Evolutionary conservation across 2,797 vertebrate genomes (phyloP).

Genomic region (Petrocephalus schoutedeni): DNA sequence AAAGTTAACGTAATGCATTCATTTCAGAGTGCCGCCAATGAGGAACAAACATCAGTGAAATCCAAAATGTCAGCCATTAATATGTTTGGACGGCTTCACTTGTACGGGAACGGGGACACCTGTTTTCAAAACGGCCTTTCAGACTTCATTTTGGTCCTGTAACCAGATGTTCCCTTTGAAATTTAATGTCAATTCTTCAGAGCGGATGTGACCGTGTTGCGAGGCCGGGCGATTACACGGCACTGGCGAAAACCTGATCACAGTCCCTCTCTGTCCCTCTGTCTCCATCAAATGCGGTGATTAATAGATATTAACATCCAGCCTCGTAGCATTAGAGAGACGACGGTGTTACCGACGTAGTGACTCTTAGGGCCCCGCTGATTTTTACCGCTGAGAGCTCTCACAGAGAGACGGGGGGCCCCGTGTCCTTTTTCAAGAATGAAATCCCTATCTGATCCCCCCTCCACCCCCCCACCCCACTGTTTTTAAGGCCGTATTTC

Average conservation of each 20-base stretch:
- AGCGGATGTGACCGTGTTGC: neutral
- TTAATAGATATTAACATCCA: neutral
- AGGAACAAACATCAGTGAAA: neutral
- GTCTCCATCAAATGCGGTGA: neutral
- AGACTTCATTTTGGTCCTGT: neutral
- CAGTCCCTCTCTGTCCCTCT: neutral
- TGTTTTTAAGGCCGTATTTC: constrained; percentile 22
- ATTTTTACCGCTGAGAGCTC: neutral
- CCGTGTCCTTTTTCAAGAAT: constrained; percentile 7
- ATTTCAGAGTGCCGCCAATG: neutral
- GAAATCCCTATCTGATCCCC: neutral
- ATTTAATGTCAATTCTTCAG: constrained; percentile 1
- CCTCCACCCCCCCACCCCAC: neutral
- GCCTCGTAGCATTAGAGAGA: neutral
- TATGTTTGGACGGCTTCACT: neutral
- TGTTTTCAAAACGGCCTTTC: constrained; percentile 23
- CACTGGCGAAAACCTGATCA: neutral
- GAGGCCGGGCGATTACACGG: neutral
- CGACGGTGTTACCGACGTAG: neutral
- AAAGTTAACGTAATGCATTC: constrained; percentile 3
- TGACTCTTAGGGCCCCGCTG: neutral
- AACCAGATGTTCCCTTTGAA: constrained; percentile 5
- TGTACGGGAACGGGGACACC: constrained; percentile 10
- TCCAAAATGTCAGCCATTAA: constrained; percentile 10
- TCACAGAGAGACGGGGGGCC: neutral